Base-by-base conservation (phyloP, 2,888 invertebrate genomes). In the Argyra leucocephala region DNA sequence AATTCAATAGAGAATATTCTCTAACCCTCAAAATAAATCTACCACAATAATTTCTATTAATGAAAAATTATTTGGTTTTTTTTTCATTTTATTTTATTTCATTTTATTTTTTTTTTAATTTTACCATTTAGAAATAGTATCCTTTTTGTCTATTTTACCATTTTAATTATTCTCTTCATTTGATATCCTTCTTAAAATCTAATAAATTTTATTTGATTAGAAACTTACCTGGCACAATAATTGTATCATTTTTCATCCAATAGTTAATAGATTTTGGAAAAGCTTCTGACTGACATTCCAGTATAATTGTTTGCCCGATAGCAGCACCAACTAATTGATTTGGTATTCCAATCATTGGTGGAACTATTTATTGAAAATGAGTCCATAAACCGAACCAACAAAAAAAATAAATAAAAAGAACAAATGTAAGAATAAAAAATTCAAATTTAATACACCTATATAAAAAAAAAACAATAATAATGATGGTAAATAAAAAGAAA, bases 191-290 rank as follows among this genome's bases (percentile, higher is more conserved):
- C n/a, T 5, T 23, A 57, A 21, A 21, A 57, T 59, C 3, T 23
- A 23, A 48, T 58, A 58, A 22, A 58, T 58, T 58, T 22, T 22
- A 12, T 58, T 58, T 23, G 9, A 5, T 1, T 12, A 59, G 15
- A 23, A 22, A 68, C 61, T 63, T 78, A 84, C 84, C 82, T 72
- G 82, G 82, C 63, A 83, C 79, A 69, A 83, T 80, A 66, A 83
- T 83, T 69, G 83, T 82, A 59, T 83, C 83, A 66, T 76, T 76
- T 70, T 81, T 80, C 61, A 83, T 83, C 86, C 86, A 87, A 73
- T 86, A 86, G 76, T 85, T 86, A 72, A 86, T 85, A 62, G 86
- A 84, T 73, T 84, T 84, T 2, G 87, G 87, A 74, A 80, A 85
- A 12, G 86, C 86, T 74, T 86, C 86, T n/a, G 85, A 85, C 71